Base-by-base conservation (phyloP, 2,113 vertebrate species). In the Corydoras sp. region DNA sequence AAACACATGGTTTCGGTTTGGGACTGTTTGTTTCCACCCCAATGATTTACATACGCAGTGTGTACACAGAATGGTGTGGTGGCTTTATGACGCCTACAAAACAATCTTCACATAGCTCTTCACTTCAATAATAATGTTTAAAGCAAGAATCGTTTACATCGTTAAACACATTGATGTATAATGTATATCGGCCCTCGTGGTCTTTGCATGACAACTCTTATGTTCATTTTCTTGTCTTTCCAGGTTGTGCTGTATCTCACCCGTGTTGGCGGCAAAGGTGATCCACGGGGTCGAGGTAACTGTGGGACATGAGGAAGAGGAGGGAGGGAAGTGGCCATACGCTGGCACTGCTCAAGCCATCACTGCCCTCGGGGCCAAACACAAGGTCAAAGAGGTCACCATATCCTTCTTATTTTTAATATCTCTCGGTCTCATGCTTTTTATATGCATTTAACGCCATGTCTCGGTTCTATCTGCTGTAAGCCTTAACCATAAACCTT, bases 291-390 rank as follows among this genome's bases (percentile, higher is more conserved):
- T 92, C 10, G 92, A 95, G 82, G 92, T 95, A 15, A 95, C 92
- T 0, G 91, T 95, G 84, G 93, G 93, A 49, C 91, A 94, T 0
- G 93, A 95, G 76, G 87, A 92, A 60, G 93, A 94, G 51, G 85
- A 92, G 70, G 92, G 87, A 0, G 93, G 93, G 61, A 91, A 85
- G 71, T 95, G 93, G 93, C 93, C 93, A 0, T 88, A 93, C 0
- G 89, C 91, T 0, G 91, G 89, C 54, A 92, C 92, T 0, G 86
- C 87, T 0, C 87, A 90, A 73, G 89, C 91, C 80, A 92, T 95
- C 82, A 88, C 85, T 73, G 87, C 90, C 9, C 84, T 95, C 71
- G 93, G 93, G 2, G 93, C 87, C 74, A 93, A 86, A 75, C 93
- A 95, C 51, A 87, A 81, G 4, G 82, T 89, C 58, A 92, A 88